Percentiles rank a stretch among this genome's conserved stretches.
These are phyloP conservation scores for Rhabdophis nuchalis DNA, from an alignment of 2,797 vertebrate species.

Conservation along the genomic window DNA sequence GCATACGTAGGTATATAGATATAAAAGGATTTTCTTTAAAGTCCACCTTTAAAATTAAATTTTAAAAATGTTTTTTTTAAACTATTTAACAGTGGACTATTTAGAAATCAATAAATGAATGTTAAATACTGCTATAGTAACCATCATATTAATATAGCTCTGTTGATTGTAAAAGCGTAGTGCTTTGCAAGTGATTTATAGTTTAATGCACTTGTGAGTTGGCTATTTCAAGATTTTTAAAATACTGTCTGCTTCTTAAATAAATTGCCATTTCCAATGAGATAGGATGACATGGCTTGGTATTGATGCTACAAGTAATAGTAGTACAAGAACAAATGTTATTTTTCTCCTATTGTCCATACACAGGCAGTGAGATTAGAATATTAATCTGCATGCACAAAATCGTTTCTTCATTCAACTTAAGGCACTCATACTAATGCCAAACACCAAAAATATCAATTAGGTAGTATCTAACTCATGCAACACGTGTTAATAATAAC, in stretches of 20 bases:
- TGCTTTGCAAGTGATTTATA: background rate
- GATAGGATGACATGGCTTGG: constrained; percentile 63
- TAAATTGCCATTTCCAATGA: constrained; percentile 52
- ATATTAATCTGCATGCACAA: constrained; percentile 69
- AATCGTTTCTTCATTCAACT: constrained; percentile 51
- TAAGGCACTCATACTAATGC: constrained; percentile 46
- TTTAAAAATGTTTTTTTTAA: constrained; percentile 14
- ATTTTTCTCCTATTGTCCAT: constrained; percentile 71
- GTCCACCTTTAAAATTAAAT: constrained; percentile 31
- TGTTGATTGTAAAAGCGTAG: background rate
- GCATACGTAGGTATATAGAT: background rate
- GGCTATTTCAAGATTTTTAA: constrained; percentile 35
- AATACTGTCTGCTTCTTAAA: constrained; percentile 44
- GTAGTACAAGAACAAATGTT: constrained; percentile 68
- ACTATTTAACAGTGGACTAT: constrained; percentile 38
- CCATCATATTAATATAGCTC: background rate
- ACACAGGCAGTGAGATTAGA: constrained; percentile 82
- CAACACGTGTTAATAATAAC: constrained; percentile 68
- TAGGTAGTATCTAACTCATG: constrained; percentile 67
- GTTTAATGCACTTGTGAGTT: background rate
- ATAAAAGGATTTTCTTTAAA: constrained; percentile 55
- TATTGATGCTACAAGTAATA: constrained; percentile 51
- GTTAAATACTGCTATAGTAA: constrained; percentile 42
- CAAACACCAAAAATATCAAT: constrained; percentile 41
- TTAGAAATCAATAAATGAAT: constrained; percentile 53